phyloP scores from a whole-genome alignment of 2,797 vertebrate species.

The Lacerta agilis region DNA sequence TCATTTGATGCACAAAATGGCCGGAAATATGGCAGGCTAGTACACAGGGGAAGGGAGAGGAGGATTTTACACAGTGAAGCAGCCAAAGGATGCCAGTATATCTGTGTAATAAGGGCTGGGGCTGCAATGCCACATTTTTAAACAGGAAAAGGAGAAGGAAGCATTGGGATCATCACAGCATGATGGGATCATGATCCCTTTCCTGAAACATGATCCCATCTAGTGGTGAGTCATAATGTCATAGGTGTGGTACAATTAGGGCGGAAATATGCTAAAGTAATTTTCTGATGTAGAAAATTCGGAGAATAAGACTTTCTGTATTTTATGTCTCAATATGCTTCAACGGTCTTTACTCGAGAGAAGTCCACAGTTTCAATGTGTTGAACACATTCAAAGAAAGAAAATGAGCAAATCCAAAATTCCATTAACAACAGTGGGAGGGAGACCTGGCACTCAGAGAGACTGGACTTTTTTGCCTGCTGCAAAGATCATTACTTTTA shows the following conservation, averaged over 20 bases:
- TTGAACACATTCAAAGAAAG: conserved; percentile 4
- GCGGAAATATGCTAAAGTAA: not conserved
- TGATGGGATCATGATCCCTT: not conserved
- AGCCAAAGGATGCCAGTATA: not conserved
- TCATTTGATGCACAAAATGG: not conserved
- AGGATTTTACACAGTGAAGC: not conserved
- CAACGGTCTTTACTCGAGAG: not conserved
- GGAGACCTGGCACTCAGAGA: not conserved
- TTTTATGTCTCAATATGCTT: not conserved
- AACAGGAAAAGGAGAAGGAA: not conserved
- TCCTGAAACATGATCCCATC: not conserved
- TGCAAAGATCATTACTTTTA: not conserved
- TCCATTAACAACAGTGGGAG: not conserved
- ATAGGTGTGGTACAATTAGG: not conserved
- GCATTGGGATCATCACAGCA: no score
- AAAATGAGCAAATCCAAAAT: conserved; percentile 10
- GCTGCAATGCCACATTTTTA: not conserved
- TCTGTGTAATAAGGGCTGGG: not conserved
- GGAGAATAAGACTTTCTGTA: not conserved
- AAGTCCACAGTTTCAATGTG: not conserved
- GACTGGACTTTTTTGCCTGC: not conserved
- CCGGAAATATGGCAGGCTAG: no score
- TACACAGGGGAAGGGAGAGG: not conserved
- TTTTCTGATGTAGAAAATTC: not conserved
- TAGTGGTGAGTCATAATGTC: not conserved